These are phyloP conservation scores for Lasioglossum villosulum DNA, from an alignment of 2,888 invertebrate species.

Conservation along the genomic window DNA sequence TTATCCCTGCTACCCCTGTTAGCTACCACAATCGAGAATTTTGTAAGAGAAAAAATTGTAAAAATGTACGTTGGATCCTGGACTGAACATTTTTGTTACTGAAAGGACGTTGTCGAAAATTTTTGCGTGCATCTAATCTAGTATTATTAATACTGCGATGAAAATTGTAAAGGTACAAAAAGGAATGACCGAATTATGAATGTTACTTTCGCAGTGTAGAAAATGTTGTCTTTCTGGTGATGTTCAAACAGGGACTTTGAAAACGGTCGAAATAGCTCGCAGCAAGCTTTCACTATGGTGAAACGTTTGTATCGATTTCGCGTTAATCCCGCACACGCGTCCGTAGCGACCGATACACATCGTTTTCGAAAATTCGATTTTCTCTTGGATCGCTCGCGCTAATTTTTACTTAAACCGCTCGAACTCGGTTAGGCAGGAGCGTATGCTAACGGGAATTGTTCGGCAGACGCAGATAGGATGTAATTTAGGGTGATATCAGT, in stretches of 20 bases:
- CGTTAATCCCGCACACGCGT: constrained; percentile 28
- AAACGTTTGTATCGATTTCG: constrained; percentile 44
- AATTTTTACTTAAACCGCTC: constrained; percentile 27
- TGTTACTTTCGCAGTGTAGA: background rate
- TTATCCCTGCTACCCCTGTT: no score
- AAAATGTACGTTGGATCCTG: no score
- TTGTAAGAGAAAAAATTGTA: no score
- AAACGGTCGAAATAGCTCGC: background rate
- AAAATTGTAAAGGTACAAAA: background rate
- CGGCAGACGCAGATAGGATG: constrained; percentile 30
- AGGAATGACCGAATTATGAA: background rate
- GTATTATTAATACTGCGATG: background rate
- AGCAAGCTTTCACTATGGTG: constrained; percentile 9
- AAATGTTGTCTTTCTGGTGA: background rate
- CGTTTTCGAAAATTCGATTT: constrained; percentile 24
- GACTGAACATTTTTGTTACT: background rate
- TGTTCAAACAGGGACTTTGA: background rate
- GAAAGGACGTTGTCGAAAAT: background rate
- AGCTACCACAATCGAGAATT: no score
- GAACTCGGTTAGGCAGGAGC: background rate
- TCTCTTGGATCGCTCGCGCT: background rate
- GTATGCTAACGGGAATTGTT: constrained; percentile 22
- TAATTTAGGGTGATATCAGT: constrained; percentile 38
- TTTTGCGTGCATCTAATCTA: background rate
- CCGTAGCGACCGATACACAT: background rate